Evolutionary conservation across 64 coral and sea anemone genomes (phyloP).

Genomic region (Pachyseris speciosa): DNA sequence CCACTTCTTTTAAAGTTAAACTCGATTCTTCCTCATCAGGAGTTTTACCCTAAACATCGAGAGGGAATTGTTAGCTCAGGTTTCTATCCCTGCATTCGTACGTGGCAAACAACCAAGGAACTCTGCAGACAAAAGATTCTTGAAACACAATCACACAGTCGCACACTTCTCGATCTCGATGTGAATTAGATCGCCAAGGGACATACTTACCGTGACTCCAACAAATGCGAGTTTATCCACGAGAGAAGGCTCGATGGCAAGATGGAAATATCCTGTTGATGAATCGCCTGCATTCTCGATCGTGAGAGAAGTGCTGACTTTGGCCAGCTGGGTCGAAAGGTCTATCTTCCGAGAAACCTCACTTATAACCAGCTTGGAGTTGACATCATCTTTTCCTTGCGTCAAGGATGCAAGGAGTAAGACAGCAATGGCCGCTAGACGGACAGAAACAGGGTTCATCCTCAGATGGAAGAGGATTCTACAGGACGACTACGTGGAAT

Average conservation of each 20-base stretch:
- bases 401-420: slow-evolving; percentile 67
- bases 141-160: neutral
- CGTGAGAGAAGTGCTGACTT: slow-evolving; percentile 79
- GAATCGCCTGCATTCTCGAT: slow-evolving; percentile 89
- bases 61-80: neutral
- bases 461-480: slow-evolving; percentile 94
- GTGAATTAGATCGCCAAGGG: neutral
- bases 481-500: slow-evolving; percentile 89
- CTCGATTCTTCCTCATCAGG: slow-evolving; percentile 77
- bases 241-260: slow-evolving; percentile 83
- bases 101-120: neutral
- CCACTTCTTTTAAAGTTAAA: slow-evolving; percentile 64
- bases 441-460: slow-evolving; percentile 77
- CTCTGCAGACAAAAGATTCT: slow-evolving; percentile 21
- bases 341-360: slow-evolving; percentile 97
- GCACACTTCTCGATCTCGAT: neutral
- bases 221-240: slow-evolving; percentile 86
- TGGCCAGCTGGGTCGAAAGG: slow-evolving; percentile 84
- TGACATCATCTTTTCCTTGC: slow-evolving; percentile 70
- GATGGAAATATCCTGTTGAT: slow-evolving; percentile 57
- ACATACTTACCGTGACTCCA: slow-evolving; percentile 71
- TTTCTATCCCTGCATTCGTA: neutral
- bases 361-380: slow-evolving; percentile 65
- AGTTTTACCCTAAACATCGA: slow-evolving; percentile 62
- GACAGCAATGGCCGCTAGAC: slow-evolving; percentile 60